Evolutionary conservation across 2,888 invertebrate genomes (phyloP), one percentile per base, ranked within the genome.

Genomic region (Stegophylla sp.): DNA sequence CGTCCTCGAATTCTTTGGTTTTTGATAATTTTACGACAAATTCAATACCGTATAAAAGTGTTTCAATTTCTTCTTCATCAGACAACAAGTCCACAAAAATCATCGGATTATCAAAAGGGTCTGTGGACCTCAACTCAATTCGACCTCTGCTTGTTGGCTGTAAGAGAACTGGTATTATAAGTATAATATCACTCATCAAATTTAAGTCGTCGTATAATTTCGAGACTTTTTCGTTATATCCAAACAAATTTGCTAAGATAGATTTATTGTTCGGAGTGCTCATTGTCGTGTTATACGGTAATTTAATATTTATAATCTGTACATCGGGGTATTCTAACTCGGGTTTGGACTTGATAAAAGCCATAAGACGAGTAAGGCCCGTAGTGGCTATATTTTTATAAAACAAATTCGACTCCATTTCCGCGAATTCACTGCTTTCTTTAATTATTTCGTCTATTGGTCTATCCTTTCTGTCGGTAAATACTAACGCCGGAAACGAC

Each of bases 161-260:
- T 85, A 91, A 59, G 2, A 88, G 20, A 41, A 85, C 82, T 5
- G 86, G 83, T 51, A 85, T 85, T n/a, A 86, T 85, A 17, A 85
- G 84, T 43, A 82, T 67, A 0, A 83, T 13, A 13, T 84, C 82
- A 48, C 82, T 71, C 28, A 79, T 66, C 0, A 45, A 43, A 28
- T 81, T 74, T n/a, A 82, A 75, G 41, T 82, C 63, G 1, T 71
- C 26, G 15, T 79, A 67, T 12, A 71, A 82, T 23, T 83, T 82
- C 2, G 81, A 79, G 0, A 85, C 83, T 12, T 5, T 34, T 34
- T 75, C 48, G 4, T 23, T 20, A n/a, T 41, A 74, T 61, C 74
- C 74, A 28, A 61, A 74, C 43, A 74, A 17, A 15, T 75, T 64
- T 20, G 45, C 12, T 7, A 75, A 66, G 34, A 72, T 45, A 41